A percentile compares a stretch with the other conserved stretches of the same genome.
Evolutionary conservation across 64 coral and sea anemone genomes (phyloP).

Genomic region (Montipora cactus): DNA sequence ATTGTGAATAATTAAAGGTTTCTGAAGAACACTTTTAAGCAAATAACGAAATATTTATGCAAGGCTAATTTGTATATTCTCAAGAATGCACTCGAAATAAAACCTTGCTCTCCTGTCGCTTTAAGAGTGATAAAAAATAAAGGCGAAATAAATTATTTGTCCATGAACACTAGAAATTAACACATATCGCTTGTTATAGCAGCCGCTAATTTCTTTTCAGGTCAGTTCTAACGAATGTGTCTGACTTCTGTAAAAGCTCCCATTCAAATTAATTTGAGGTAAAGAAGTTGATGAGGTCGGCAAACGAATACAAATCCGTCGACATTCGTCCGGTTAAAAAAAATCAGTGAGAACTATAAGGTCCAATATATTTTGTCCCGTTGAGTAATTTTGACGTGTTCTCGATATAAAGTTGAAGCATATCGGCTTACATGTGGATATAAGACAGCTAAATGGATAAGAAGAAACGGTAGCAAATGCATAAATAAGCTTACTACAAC

Average conservation of each 20-base stretch:
- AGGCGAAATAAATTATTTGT: too few relatives aligned
- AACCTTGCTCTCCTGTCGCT: not conserved
- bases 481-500: not conserved
- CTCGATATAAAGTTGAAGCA: not conserved
- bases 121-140: not conserved
- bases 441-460: not conserved
- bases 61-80: not conserved
- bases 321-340: not conserved
- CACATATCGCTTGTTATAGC: not conserved
- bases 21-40: not conserved
- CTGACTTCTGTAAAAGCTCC: not conserved
- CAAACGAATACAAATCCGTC: not conserved
- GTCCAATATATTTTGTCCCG: not conserved
- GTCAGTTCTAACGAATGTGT: not conserved
- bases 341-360: not conserved
- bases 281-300: not conserved
- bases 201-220: not conserved
- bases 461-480: not conserved
- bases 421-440: not conserved
- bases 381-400: not conserved
- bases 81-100: conserved; percentile 20
- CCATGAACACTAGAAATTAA: too few relatives aligned
- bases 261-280: too few relatives aligned
- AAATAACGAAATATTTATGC: conserved; percentile 41
- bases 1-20: conserved; percentile 19